These are phyloP conservation scores for Agriopis aurantiaria DNA, from an alignment of 2,888 invertebrate species.

Conservation along the genomic window DNA sequence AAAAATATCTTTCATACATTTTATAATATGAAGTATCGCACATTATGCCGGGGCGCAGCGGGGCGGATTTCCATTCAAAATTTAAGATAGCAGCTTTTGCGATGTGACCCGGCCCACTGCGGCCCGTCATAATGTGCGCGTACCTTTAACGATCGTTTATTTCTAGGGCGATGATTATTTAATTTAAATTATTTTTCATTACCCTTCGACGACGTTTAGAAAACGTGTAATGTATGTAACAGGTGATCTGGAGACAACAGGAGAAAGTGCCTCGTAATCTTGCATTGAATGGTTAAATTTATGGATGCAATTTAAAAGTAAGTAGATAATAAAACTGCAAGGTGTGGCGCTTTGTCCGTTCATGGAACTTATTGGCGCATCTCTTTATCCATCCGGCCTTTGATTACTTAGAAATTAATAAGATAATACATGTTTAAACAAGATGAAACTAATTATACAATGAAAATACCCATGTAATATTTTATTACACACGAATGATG, in stretches of 20 bases:
- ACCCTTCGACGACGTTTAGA: conserved; percentile 20
- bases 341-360: conserved; percentile 3
- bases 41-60: no score
- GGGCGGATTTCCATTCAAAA: no score
- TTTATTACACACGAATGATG: no score
- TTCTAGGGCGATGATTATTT: conserved; percentile 43
- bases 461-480: no score
- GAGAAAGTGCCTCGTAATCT: conserved; percentile 43
- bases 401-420: background rate
- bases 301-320: conserved; percentile 12
- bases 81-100: no score
- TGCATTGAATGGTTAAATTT: conserved; percentile 15
- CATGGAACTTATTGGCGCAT: background rate
- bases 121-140: no score
- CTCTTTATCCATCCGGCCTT: background rate
- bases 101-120: no score
- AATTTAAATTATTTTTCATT: conserved; percentile 21
- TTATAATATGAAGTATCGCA: no score
- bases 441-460: no score
- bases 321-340: background rate
- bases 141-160: conserved; percentile 31
- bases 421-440: background rate
- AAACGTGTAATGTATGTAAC: conserved; percentile 6
- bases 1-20: no score
- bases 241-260: conserved; percentile 9